Evolutionary conservation across 2,888 invertebrate genomes (phyloP).

Genomic region (Saturnia pavonia): DNA sequence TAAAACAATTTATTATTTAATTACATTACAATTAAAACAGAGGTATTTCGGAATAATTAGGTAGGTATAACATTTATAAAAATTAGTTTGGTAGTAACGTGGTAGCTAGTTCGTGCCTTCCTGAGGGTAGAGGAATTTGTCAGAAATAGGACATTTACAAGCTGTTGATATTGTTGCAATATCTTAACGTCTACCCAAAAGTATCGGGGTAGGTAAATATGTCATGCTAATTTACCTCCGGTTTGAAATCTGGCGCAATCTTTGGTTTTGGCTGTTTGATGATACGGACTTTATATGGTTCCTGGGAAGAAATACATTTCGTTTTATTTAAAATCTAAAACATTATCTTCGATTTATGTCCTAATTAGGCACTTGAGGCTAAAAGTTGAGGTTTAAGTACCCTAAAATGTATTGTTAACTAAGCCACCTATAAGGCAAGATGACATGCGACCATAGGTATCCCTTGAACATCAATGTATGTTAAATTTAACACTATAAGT

Average conservation of each 20-base stretch:
- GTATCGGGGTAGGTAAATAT: not conserved
- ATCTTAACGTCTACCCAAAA: not conserved
- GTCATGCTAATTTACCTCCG: conserved; percentile 53
- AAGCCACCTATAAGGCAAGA: too few species aligned
- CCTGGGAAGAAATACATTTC: conserved; percentile 44
- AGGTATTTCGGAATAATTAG: not conserved
- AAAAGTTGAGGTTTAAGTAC: too few species aligned
- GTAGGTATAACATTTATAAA: not conserved
- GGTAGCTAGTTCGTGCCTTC: not conserved
- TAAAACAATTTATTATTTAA: not conserved
- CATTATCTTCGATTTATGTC: too few species aligned
- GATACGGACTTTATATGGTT: conserved; percentile 79
- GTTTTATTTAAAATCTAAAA: too few species aligned
- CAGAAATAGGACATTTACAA: not conserved
- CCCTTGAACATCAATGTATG: too few species aligned
- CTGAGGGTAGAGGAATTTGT: not conserved
- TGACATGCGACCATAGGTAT: too few species aligned
- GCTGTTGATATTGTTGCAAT: not conserved
- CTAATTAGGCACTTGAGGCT: too few species aligned
- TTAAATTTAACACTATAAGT: too few species aligned
- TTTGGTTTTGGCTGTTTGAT: conserved; percentile 78
- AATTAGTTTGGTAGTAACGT: not conserved
- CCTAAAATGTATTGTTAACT: too few species aligned
- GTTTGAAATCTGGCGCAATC: conserved; percentile 67
- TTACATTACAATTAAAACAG: not conserved